phyloP scores from a whole-genome alignment of 1,140 invertebrate genomes.

The Drusus annulatus region DNA sequence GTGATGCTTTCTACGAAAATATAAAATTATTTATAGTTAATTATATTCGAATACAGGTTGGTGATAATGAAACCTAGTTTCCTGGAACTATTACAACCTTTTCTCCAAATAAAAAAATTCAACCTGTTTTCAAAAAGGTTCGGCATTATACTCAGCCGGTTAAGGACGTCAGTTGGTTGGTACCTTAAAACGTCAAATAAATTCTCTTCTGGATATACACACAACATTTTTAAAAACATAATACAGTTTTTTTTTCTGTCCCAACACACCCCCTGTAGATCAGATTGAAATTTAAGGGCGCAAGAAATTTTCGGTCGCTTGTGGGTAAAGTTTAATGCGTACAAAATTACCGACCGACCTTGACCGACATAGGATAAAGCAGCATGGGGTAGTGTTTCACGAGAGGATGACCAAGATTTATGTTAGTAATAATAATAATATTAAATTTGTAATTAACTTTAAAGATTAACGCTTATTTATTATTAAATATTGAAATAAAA shows the following conservation, averaged over 20 bases:
- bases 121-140: too few relatives aligned
- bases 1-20: too few relatives aligned
- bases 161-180: background rate
- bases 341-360: slow-evolving; percentile 30
- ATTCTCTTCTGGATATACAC: slow-evolving; percentile 5
- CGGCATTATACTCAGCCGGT: too few relatives aligned
- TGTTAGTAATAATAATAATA: too few relatives aligned
- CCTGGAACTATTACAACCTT: too few relatives aligned
- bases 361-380: slow-evolving; percentile 35
- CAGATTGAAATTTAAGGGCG: slow-evolving; percentile 21
- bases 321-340: slow-evolving; percentile 28
- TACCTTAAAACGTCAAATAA: slow-evolving; percentile 39
- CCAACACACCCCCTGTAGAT: slow-evolving; percentile 26
- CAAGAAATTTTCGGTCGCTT: slow-evolving; percentile 18
- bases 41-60: too few relatives aligned
- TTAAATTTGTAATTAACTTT: too few relatives aligned
- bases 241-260: background rate
- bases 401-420: background rate
- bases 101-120: too few relatives aligned
- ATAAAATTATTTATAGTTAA: too few relatives aligned
- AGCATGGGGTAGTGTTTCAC: background rate
- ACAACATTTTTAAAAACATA: background rate
- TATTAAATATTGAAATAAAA: too few relatives aligned
- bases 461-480: too few relatives aligned
- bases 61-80: too few relatives aligned